Conservation (phyloP, 2,113 vertebrate genomes). For the Saguinus midas region DNA sequence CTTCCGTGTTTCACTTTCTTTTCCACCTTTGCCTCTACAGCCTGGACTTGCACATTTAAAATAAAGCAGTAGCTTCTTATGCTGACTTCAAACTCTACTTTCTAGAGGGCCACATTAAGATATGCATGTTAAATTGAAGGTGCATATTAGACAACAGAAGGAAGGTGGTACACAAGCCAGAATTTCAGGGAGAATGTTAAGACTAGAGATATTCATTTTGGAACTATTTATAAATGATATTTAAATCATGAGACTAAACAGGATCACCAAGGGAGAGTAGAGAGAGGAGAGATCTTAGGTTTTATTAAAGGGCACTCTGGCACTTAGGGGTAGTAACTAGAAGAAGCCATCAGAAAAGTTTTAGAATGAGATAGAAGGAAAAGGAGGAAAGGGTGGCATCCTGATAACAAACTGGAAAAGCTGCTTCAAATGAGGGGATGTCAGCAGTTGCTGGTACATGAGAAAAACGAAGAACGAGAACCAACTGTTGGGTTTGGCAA, state of each 20-base stretch:
- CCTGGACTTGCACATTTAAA: background rate
- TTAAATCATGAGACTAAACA: background rate
- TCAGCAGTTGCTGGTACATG: background rate
- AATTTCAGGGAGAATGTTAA: background rate
- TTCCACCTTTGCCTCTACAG: background rate
- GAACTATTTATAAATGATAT: background rate
- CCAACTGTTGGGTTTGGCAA: background rate
- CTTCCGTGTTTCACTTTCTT: background rate
- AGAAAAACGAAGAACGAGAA: background rate
- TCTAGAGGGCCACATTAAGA: background rate
- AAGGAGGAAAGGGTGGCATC: background rate
- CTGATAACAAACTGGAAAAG: background rate
- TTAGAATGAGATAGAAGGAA: background rate
- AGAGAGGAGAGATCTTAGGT: background rate
- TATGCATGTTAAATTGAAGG: background rate
- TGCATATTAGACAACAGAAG: background rate
- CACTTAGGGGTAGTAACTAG: background rate
- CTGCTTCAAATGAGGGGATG: background rate
- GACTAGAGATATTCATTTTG: background rate
- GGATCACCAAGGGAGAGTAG: background rate
- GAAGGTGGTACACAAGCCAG: background rate
- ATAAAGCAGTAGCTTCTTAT: background rate
- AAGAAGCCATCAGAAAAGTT: background rate
- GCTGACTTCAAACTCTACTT: background rate
- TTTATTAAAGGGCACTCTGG: background rate